Evolutionary conservation across 2,888 invertebrate genomes (phyloP).

Genomic region (Hypercompe scribonia): DNA sequence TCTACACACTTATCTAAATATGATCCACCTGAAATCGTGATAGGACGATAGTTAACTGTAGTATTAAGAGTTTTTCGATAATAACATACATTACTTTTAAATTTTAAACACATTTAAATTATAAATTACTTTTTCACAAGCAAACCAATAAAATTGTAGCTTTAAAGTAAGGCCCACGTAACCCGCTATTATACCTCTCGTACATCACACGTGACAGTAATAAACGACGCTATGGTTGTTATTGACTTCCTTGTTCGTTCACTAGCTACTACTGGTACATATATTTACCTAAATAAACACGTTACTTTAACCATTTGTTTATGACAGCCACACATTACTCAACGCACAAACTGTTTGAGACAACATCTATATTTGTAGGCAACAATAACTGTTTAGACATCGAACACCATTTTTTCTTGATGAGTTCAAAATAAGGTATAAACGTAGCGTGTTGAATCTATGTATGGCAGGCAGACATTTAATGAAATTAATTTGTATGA

Average conservation of each 20-base stretch:
- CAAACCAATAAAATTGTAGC: not conserved
- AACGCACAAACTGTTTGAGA: not conserved
- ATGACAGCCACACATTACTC: slow-evolving; percentile 3
- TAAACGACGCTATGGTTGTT: not conserved
- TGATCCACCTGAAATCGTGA: not conserved
- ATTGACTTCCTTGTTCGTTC: not conserved
- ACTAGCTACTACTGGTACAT: not conserved
- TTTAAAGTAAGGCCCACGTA: not conserved
- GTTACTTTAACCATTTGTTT: not conserved
- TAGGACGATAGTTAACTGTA: not conserved
- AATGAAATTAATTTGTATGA: too few relatives aligned
- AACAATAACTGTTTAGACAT: not conserved
- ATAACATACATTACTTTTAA: too few relatives aligned
- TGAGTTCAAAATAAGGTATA: not conserved
- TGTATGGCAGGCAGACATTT: too few relatives aligned
- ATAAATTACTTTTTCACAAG: not conserved
- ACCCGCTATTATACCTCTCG: not conserved
- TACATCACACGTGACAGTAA: not conserved
- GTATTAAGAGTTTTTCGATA: not conserved
- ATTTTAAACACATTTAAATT: too few relatives aligned
- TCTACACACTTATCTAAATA: not conserved
- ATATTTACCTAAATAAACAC: not conserved
- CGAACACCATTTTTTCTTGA: too few relatives aligned
- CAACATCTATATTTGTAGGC: not conserved
- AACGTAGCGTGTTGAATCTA: not conserved